Evolutionary conservation across 2,888 invertebrate genomes (phyloP), one percentile per base, ranked within the genome.

Genomic region (Pinctada fucata): DNA sequence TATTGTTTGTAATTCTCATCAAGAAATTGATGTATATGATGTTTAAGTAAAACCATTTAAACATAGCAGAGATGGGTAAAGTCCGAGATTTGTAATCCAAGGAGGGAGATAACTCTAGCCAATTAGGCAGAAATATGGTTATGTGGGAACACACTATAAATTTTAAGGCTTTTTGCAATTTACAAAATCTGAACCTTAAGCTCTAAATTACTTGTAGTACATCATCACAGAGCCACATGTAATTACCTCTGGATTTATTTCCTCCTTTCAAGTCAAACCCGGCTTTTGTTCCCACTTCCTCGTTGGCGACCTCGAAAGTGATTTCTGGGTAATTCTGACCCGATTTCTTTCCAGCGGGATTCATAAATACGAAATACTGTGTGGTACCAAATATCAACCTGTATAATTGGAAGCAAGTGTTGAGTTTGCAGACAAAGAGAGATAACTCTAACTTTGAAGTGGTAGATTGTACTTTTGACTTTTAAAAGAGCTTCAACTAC

Each of bases 361-460:
- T 93, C 58, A 93, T 91, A 87, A 93, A 94, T 2, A 94, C 93
- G 90, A 94, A 94, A 71, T 94, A 88, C 88, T 94, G 94, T 49
- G 93, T 94, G 13, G 94, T 93, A 8, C 94, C 94, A 86, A 94
- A 94, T 79, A 94, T 88, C 16, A 94, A 85, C 83, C 94, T 93
- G 83, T 47, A 86, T 79, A 64, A 69, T 1, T 31, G 31, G 73
- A 58, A 47, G 47, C 2, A 58, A 72, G 47, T 58, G 49, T 16
- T 63, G 31, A 45, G 51, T 50, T 31, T n/a, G n/a, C n/a, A 49
- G n/a, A 13, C 3, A 51, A n/a, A 31, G 31, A 31, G 31, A 10
- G 58, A 58, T 10, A 58, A 10, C 10, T 58, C 8, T 13, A 58
- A 13, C 13, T 13, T 10, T 58, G 1, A 8, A 58, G 58, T 1